Percentiles rank a stretch among this genome's conserved stretches.
Conservation (phyloP, 2,113 vertebrate genomes). For the Grus americana region DNA sequence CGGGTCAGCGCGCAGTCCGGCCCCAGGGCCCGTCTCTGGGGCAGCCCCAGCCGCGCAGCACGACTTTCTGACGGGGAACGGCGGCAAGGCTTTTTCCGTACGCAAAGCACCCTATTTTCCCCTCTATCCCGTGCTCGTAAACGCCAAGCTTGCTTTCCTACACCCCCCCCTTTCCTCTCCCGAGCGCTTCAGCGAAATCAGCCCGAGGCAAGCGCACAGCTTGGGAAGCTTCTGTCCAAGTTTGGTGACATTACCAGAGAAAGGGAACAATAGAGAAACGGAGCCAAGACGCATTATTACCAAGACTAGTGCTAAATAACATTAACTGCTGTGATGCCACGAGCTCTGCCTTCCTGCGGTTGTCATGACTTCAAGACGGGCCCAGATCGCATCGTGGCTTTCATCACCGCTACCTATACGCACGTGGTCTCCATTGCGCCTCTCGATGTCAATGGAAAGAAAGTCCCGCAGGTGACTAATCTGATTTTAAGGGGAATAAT, state of each 20-base stretch:
- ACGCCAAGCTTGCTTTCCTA: background rate
- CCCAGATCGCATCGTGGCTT: background rate
- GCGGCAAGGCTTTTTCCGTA: background rate
- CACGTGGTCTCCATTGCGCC: fast-evolving
- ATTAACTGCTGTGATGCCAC: background rate
- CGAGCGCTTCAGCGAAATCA: background rate
- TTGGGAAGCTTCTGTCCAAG: constrained; percentile 53
- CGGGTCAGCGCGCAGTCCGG: fast-evolving
- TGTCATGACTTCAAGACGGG: background rate
- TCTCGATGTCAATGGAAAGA: fast-evolving
- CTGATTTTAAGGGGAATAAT: no score
- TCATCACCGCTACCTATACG: fast-evolving
- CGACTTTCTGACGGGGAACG: background rate
- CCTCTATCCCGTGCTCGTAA: background rate
- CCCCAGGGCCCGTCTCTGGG: background rate
- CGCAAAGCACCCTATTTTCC: background rate
- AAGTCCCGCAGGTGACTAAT: background rate
- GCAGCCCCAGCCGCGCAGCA: fast-evolving
- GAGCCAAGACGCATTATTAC: constrained; percentile 1
- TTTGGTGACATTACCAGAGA: constrained; percentile 42
- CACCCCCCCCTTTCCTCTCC: background rate
- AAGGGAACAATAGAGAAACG: constrained; percentile 40
- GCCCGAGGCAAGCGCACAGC: constrained; percentile 44
- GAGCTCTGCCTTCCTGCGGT: background rate
- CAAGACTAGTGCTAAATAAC: background rate